phyloP scores from a whole-genome alignment of 2,888 invertebrate species.

The Oeneis ivallda region DNA sequence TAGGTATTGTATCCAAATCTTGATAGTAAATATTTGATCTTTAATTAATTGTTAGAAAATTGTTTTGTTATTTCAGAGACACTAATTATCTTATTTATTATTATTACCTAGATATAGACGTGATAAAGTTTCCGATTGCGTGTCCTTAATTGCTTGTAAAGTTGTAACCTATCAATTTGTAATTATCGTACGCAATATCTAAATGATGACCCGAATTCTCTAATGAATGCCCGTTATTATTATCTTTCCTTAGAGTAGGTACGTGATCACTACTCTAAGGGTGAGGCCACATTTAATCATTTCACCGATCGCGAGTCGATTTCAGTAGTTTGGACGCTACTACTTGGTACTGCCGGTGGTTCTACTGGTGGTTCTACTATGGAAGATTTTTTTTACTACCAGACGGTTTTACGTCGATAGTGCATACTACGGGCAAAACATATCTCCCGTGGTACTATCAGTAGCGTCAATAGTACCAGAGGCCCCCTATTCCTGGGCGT shows the following conservation, averaged over 20 bases:
- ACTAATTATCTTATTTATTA: too few relatives aligned
- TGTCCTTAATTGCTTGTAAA: conserved; percentile 38
- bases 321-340: too few relatives aligned
- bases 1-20: background rate
- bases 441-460: too few relatives aligned
- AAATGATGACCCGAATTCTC: conserved; percentile 32
- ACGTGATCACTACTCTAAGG: background rate
- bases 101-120: too few relatives aligned
- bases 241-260: conserved; percentile 16
- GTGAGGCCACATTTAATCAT: background rate
- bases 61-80: background rate
- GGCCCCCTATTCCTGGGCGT: too few relatives aligned
- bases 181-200: conserved; percentile 36
- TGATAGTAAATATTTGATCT: background rate
- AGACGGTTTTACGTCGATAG: too few relatives aligned
- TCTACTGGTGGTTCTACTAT: too few relatives aligned
- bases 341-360: too few relatives aligned
- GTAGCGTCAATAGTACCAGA: too few relatives aligned
- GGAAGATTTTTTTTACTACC: too few relatives aligned
- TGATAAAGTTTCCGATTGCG: too few relatives aligned
- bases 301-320: background rate
- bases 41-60: background rate
- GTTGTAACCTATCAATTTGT: conserved; percentile 39
- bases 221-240: conserved; percentile 27
- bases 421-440: too few relatives aligned